Percentiles rank a stretch among this genome's conserved stretches.
Evolutionary conservation across 2,113 vertebrate genomes (phyloP).

Genomic region (Phodopus roborovskii): DNA sequence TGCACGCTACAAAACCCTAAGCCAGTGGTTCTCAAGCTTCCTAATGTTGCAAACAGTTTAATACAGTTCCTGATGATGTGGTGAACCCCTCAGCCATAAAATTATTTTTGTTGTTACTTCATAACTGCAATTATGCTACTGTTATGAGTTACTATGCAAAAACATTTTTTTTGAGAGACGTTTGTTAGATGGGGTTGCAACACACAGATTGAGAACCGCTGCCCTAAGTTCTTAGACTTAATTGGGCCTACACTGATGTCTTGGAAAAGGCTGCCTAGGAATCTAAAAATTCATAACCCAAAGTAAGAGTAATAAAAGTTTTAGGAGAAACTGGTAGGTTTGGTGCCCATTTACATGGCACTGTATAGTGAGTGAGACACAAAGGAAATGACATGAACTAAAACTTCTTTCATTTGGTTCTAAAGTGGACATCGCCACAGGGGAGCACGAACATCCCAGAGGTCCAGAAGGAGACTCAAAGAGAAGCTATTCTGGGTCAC

Average conservation of each 20-base stretch:
- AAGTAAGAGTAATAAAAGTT: conserved; percentile 3
- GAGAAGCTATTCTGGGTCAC: conserved; percentile 20
- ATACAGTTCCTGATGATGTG: neutral
- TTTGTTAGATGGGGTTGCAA: neutral
- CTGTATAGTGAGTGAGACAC: neutral
- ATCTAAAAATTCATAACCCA: conserved; percentile 16
- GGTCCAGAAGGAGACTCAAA: neutral
- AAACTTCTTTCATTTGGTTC: conserved; percentile 48
- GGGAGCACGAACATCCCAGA: neutral
- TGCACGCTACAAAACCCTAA: neutral
- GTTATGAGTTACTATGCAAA: neutral
- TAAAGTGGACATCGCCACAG: conserved; percentile 18
- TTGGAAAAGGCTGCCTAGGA: conserved; percentile 37
- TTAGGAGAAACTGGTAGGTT: neutral
- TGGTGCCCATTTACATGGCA: neutral
- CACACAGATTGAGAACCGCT: neutral
- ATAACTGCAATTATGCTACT: neutral
- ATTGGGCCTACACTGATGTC: neutral
- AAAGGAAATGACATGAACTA: conserved; percentile 42
- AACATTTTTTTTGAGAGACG: neutral
- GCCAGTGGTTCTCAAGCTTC: neutral
- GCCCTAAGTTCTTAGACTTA: neutral
- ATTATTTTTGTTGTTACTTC: neutral
- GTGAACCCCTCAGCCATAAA: neutral
- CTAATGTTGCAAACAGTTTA: neutral